Conservation (phyloP, 2,888 invertebrate genomes). For the Athrips mouffetella region DNA sequence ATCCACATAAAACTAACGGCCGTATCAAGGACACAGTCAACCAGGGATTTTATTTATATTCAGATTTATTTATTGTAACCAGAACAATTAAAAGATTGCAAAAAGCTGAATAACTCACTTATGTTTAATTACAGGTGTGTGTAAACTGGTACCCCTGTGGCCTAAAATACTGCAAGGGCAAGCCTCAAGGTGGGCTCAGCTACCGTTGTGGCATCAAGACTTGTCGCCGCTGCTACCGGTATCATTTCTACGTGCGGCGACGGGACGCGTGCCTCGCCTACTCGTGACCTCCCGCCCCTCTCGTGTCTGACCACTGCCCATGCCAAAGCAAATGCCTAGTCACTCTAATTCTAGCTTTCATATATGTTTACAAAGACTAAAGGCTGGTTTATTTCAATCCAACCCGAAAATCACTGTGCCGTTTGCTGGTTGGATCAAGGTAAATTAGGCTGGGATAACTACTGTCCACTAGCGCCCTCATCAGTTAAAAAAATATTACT, state of each 20-base stretch:
- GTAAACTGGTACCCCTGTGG: slow-evolving; percentile 98
- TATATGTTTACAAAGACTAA: slow-evolving; percentile 26
- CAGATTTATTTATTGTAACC: not conserved
- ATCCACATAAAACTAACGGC: no score
- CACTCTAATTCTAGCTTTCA: slow-evolving; percentile 26
- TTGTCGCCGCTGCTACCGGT: slow-evolving; percentile 92
- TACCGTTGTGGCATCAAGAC: slow-evolving; percentile 98
- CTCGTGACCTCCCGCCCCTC: slow-evolving; percentile 55
- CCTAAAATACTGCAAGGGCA: slow-evolving; percentile 94
- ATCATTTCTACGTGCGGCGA: slow-evolving; percentile 90
- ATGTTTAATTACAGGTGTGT: slow-evolving; percentile 68
- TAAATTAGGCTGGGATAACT: no score
- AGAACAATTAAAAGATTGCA: no score
- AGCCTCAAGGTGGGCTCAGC: slow-evolving; percentile 81
- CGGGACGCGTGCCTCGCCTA: slow-evolving; percentile 79
- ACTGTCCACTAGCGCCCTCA: no score
- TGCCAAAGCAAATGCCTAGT: slow-evolving; percentile 27
- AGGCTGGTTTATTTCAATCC: no score
- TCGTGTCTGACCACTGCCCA: slow-evolving; percentile 13
- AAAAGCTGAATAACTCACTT: not conserved
- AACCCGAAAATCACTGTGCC: no score
- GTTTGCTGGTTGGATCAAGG: no score
- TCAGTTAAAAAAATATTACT: no score
- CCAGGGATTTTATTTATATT: no score
- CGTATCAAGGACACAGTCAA: no score